Conservation (phyloP, 2,797 vertebrate species). For the Aplochiton taeniatus region DNA sequence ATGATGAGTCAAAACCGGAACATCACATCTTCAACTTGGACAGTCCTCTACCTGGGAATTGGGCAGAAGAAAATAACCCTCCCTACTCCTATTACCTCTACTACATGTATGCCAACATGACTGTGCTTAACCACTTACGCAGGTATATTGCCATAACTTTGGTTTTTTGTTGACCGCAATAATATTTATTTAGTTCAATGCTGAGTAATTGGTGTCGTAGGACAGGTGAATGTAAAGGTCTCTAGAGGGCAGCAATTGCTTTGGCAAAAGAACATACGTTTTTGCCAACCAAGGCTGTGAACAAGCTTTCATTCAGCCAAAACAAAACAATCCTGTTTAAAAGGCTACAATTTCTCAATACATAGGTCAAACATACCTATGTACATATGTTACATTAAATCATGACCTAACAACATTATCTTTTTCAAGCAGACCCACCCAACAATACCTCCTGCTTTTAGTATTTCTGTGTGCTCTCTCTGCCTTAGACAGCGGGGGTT, state of each 20-base stretch:
- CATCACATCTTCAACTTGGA: constrained; percentile 97
- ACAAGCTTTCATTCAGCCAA: no score
- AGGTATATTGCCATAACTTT: constrained; percentile 79
- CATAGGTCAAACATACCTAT: no score
- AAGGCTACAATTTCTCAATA: no score
- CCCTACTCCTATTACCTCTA: constrained; percentile 98
- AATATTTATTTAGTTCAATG: no score
- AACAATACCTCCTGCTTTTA: neutral
- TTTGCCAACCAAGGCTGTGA: no score
- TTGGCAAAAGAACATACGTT: no score
- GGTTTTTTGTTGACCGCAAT: no score
- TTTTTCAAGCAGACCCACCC: neutral
- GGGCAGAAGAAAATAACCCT: constrained; percentile 93
- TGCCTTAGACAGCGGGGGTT: constrained; percentile 85
- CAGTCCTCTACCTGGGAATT: constrained; percentile 89
- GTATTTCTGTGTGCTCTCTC: constrained; percentile 7
- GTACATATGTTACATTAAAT: neutral
- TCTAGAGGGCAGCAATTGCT: no score
- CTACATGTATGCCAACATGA: constrained; percentile 97
- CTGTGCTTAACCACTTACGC: constrained; percentile 94
- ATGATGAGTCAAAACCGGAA: constrained; percentile 96
- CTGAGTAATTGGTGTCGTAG: no score
- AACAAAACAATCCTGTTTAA: no score
- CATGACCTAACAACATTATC: neutral
- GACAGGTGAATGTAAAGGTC: no score